Evolutionary conservation across 2,797 vertebrate species (phyloP).

Genomic region (Ctenopoma multispine): DNA sequence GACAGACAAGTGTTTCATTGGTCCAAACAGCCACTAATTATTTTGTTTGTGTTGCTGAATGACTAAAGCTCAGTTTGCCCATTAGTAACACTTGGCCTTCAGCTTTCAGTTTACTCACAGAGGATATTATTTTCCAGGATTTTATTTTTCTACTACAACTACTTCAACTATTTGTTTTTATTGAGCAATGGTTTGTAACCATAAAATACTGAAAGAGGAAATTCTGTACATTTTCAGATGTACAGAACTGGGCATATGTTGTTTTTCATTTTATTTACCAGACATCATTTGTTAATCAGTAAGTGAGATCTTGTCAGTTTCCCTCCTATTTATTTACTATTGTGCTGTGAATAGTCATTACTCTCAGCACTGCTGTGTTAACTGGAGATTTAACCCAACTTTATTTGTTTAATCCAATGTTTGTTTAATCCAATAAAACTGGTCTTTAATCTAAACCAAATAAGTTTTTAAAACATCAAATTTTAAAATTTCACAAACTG

Average conservation of each 20-base stretch:
- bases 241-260: neutral
- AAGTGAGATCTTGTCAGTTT: too few relatives aligned
- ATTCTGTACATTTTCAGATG: neutral
- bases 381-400: neutral
- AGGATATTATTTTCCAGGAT: neutral
- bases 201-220: neutral
- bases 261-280: neutral
- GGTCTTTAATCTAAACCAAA: neutral
- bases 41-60: constrained; percentile 11
- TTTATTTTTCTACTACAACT: neutral
- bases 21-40: constrained; percentile 13
- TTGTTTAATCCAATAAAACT: neutral
- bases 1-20: constrained; percentile 17
- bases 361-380: neutral
- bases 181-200: neutral
- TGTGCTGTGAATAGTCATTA: neutral
- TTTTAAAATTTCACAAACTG: neutral
- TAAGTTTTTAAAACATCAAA: neutral
- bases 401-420: neutral
- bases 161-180: neutral
- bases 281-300: neutral
- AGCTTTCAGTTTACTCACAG: constrained; percentile 6
- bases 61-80: constrained; percentile 14
- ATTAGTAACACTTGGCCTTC: constrained; percentile 14
- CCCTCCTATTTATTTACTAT: neutral